Evolutionary conservation across 2,113 vertebrate species (phyloP), one percentile per base, ranked within the genome.

Genomic region (Tyrannus savana): DNA sequence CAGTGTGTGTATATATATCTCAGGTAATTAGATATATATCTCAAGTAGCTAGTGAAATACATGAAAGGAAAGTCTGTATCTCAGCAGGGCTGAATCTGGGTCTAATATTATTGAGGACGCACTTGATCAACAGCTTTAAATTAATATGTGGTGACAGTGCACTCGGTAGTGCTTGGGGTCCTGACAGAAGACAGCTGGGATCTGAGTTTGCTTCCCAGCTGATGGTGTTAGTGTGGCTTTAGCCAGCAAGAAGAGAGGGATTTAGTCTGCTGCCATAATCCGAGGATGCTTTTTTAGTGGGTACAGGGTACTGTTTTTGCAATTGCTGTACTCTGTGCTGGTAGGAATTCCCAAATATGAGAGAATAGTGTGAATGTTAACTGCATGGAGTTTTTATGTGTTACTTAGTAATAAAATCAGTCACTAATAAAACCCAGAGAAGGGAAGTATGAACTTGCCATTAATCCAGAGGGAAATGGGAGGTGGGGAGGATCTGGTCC

Each of bases 241-340:
- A 87, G 27, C 10, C 3, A 37, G 24, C 17, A 41, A 50, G 35
- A 37, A 64, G 41, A 33, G 9, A 63, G 33, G 4, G 33, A 5
- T 73, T 76, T 6, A 41, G 31, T 89, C 31, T 59, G 47, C 53
- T 67, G 37, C 42, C 3, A 0, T n/a, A 19, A 25, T 22, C 10
- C 3, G 30, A 52, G 7, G 33, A 4, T 4, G 16, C 19, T 28
- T 47, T 42, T 56, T 35, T 17, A 41, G 7, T 15, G 25, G 18
- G 22, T 55, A 2, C 12, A 3, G 23, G 24, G 10, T 76, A 11
- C 4, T 88, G 9, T 0, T n/a, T 68, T 52, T 33, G 28, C 5
- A 53, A 17, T 76, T 73, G 2, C 1, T 14, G n/a, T 79, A 9
- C 3, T 84, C 23, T 42, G 3, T 46, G 22, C 19, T 31, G 33